Base-by-base conservation (phyloP, 2,113 vertebrate genomes). In the Tupaia tana region DNA sequence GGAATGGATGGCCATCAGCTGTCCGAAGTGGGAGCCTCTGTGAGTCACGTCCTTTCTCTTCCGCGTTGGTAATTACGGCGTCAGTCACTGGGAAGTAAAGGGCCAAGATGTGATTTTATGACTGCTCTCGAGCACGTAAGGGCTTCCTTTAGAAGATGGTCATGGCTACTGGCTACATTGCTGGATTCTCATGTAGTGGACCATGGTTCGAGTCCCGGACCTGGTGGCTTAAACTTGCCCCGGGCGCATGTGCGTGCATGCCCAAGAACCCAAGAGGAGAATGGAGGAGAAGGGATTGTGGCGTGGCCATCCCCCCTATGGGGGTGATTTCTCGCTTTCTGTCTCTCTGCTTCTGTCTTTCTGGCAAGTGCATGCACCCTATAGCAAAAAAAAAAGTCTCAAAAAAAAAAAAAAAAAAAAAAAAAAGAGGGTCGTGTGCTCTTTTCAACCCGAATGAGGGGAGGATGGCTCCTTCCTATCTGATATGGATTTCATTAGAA, bases 41-140 rank as follows among this genome's bases (percentile, higher is more conserved):
- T 88, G 88, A 96, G 69, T 79, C 91, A 79, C 22, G 3, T 75
- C 80, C 71, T 63, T 86, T 74, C 86, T 75, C 89, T 86, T 67
- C 22, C 77, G 92, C 90, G 59, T 81, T 74, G 61, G 84, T 86
- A 93, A 87, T 34, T 67, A 43, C 3, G 87, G 89, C 88, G 58
- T 91, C 34, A 22, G 69, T 84, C 66, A 34, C 90, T 58, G 73
- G 77, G 84, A 63, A 88, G 87, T 74, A 63, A 71, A 94, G 87
- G 84, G 56, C 92, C 27, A 69, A 86, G 69, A 73, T 27, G 27
- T 95, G 69, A 67, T 74, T 95, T 74, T 83, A 22, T 82, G 78
- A 83, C 89, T 79, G 74, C 82, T 90, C 85, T 81, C 89, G 85
- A 71, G 71, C n/a, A 52, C 52, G 81, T 63, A 80, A 63, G 31